Evolutionary conservation across 2,888 invertebrate species (phyloP), one percentile per base, ranked within the genome.

Genomic region (Cynaeus angustus): DNA sequence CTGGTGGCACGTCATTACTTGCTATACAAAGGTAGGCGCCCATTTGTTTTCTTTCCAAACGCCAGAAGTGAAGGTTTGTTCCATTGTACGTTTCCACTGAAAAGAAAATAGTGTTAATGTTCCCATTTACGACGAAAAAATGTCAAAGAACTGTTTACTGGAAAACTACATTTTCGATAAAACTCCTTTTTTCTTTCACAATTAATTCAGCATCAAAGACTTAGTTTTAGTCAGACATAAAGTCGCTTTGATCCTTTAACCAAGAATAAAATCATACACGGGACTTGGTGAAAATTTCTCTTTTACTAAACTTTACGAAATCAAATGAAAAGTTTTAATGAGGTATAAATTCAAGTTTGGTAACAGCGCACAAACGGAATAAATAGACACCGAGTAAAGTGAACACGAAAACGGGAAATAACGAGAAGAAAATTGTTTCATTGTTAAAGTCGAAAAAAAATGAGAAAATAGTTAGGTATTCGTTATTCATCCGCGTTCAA

Each of bases 11-110:
- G 84, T 95, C 95, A 83, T 97, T 97, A 81, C 92, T 93, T 9
- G 96, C 96, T 80, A 96, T 95, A 87, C 96, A 97, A 78, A 96
- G 89, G 85, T 96, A 96, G 28, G 94, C 92, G 37, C 96, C 96
- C 93, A 96, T 96, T 87, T 97, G 96, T 79, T 93, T 89, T 58
- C 96, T 88, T 81, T 95, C 94, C 79, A 96, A 89, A 72, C 94
- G 91, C 87, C 92, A 89, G 79, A 97, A 89, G 74, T 90, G 88
- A 77, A 94, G 85, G 70, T 88, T 87, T 72, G 91, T 91, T 74
- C 95, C 96, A 78, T 92, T 92, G 86, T 90, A 92, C 68, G 91
- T 91, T 79, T 93, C 92, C 78, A 90, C 92, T 91, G 85, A 10
- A 83, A 83, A 73, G 9, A 46, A 46, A 46, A 46, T 9, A 46